Evolutionary conservation across 64 coral and sea anemone species (phyloP).

Genomic region (Montipora efflorescens): DNA sequence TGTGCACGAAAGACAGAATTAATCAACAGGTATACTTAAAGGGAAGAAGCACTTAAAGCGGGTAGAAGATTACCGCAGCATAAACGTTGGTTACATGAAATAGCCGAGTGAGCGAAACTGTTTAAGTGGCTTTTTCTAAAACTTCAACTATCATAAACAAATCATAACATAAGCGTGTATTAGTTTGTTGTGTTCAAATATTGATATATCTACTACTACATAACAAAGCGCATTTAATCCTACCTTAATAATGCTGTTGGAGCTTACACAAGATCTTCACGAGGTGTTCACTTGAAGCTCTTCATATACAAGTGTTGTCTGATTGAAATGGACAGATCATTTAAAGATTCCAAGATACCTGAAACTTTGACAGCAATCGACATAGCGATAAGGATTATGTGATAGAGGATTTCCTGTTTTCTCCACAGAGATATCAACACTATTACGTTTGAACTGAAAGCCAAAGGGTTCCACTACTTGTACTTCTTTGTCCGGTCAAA

Average conservation of each 20-base stretch:
- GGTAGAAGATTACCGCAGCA: no score
- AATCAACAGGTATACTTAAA: no score
- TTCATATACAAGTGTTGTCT: slow-evolving; percentile 39
- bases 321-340: neutral
- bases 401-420: slow-evolving; percentile 13
- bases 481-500: no score
- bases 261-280: neutral
- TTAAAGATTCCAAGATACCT: slow-evolving; percentile 14
- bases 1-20: no score
- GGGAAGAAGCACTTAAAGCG: no score
- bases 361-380: slow-evolving; percentile 25
- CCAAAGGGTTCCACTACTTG: neutral
- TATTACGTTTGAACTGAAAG: neutral
- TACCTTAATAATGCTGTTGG: slow-evolving; percentile 1
- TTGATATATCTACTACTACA: neutral
- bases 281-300: slow-evolving; percentile 30
- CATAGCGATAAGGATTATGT: slow-evolving; percentile 11
- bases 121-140: no score
- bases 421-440: neutral
- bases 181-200: neutral
- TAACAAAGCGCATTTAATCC: neutral
- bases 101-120: no score
- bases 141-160: no score
- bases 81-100: no score
- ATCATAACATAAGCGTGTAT: neutral